Base-by-base conservation (phyloP, 92 coral and sea anemone species). In the Virgularia gustaviana region DNA sequence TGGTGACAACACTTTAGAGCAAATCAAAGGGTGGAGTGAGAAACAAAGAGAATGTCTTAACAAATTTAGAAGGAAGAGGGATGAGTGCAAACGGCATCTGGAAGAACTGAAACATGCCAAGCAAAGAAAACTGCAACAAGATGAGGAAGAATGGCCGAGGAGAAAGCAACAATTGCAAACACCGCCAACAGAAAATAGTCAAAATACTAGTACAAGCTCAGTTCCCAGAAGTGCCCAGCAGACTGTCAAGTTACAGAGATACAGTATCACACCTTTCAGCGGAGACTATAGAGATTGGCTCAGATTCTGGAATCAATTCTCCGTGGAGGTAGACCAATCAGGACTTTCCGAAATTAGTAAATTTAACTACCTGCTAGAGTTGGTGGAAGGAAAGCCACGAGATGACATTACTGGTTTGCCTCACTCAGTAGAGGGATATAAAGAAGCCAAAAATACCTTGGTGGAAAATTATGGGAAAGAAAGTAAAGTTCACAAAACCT, bases 381-480 rank as follows among this genome's bases (percentile, higher is more conserved):
- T 49, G 13, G 56, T 49, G 8, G 23, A 49, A 27, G 56, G 13
- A 20, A 49, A 49, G 23, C 56, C 56, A 16, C 3, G 56, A 49
- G 56, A 49, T 49, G 56, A 49, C 56, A 49, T 49, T 16, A 12
- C 23, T 20, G 56, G 56, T 49, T 68, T 81, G 34, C 77, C 81
- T 16, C 81, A 74, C 75, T 47, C 85, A 2, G 65, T 54, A 49
- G 81, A 81, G 16, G 85, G 85, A 11, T 81, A 81, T 32, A 20
- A 39, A 15, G 64, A 75, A 63, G 85, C 85, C 2, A 75, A 81
- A 63, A 56, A 70, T 56, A 16, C 74, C 43, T 81, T 81, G 81
- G 11, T 11, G 73, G 36, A 76, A 47, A 76, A 71, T 65, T 23
- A 19, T 38, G 32, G 34, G 63, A 29, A 60, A 22, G 25, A 77